These are phyloP conservation scores for Lepidurus couesii DNA, from an alignment of 1,140 invertebrate species.

Conservation along the genomic window DNA sequence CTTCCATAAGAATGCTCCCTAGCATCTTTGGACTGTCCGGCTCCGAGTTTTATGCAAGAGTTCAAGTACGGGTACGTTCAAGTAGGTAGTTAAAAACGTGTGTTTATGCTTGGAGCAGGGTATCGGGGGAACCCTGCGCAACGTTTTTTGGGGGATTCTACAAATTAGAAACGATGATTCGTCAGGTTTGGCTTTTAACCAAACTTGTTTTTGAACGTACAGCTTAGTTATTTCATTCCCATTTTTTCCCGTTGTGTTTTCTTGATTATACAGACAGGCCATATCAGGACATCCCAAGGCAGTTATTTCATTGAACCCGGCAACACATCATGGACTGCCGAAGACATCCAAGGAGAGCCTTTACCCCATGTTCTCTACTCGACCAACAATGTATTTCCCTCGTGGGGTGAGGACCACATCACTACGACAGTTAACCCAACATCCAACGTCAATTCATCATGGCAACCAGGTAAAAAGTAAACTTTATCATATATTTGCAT, in stretches of 20 bases:
- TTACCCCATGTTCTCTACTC: slow-evolving; percentile 36
- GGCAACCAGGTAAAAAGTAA: neutral
- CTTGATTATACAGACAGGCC: slow-evolving; percentile 50
- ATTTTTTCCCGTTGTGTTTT: slow-evolving; percentile 40
- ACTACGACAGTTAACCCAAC: slow-evolving; percentile 25
- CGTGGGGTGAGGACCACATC: neutral
- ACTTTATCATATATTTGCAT: neutral
- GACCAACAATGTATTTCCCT: neutral
- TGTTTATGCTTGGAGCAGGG: too few relatives aligned
- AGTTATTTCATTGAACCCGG: slow-evolving; percentile 58
- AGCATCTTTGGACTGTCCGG: too few relatives aligned
- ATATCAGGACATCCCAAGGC: slow-evolving; percentile 54
- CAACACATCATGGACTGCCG: slow-evolving; percentile 46
- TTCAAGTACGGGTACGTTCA: too few relatives aligned
- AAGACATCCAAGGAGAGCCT: slow-evolving; percentile 32
- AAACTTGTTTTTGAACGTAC: slow-evolving; percentile 23
- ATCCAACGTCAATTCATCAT: neutral
- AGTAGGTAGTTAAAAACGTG: too few relatives aligned
- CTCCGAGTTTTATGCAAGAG: too few relatives aligned
- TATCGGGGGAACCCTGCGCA: too few relatives aligned
- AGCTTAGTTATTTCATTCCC: slow-evolving; percentile 25
- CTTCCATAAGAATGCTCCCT: too few relatives aligned
- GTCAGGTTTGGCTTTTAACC: neutral
- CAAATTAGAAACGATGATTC: neutral
- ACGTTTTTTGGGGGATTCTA: neutral